Base-by-base conservation (phyloP, 1,140 invertebrate species). In the Hydropsyche tenuis region DNA sequence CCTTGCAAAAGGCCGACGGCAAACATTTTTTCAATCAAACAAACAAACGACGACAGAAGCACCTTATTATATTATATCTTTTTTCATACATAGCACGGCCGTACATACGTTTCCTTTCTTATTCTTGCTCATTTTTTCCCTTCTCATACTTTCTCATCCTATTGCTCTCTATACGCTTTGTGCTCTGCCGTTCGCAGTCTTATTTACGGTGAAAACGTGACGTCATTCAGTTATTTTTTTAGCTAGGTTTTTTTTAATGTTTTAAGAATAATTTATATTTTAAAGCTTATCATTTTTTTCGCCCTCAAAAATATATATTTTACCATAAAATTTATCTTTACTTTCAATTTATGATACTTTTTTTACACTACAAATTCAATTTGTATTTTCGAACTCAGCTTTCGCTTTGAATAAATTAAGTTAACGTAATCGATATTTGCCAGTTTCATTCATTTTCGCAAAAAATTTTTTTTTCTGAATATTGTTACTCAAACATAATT, bases 21-120 rank as follows among this genome's bases (percentile, higher is more conserved):
- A 66, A 66, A 66, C 63, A 66, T 43, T 66, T 66, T 43, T 66
- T 66, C 63, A 27, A 66, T 66, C 63, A 43, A 45, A 45, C 30
- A 66, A 66, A 66, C 63, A 66, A 66, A 20, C 63, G 14, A 18
- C 22, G 63, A 43, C 60, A 27, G n/a, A 27, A 37, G 25, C 14
- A 25, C 63, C 37, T 42, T 66, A 66, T 66, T 66, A 37, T 37
- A 37, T 37, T 37, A 37, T 37, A 37, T 37, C 9, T 18, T 66
- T 45, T 45, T 66, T 27, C 63, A 4, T 27, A n/a, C n/a, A n/a
- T n/a, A 37, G 30, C 9, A 12, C 62, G 30, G 11, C 30, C 4
- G 56, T 20, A 37, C 30, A 37, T 37, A 37, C 30, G 30, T 37
- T 48, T 48, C 14, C 46, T 3, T 48, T 14, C 46, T 48, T 14